Conservation (phyloP, 1,140 invertebrate genomes). For the Tetragnatha versicolor region DNA sequence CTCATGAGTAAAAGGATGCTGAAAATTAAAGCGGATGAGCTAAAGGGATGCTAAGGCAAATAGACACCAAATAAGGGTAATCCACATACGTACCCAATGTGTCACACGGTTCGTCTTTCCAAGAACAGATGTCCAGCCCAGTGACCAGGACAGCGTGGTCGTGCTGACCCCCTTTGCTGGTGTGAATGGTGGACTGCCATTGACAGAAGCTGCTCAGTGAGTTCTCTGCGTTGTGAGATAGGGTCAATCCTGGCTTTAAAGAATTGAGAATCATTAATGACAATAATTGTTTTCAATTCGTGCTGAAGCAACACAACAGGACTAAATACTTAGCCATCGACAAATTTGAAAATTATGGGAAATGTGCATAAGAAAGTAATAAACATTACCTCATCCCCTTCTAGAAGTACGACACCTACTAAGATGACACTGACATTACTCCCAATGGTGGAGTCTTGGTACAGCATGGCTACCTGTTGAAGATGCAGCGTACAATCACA, state of each 20-base stretch:
- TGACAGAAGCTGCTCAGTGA: conserved; percentile 52
- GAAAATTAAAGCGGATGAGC: neutral
- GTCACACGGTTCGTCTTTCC: conserved; percentile 56
- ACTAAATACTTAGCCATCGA: no score
- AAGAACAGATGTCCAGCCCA: conserved; percentile 53
- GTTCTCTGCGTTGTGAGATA: conserved; percentile 57
- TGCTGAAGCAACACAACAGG: no score
- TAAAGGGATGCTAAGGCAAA: neutral
- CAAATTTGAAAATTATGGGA: no score
- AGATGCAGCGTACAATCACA: no score
- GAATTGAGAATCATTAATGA: no score
- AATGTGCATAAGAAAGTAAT: neutral
- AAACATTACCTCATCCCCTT: conserved; percentile 67
- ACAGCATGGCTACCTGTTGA: conserved; percentile 88
- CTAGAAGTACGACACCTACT: conserved; percentile 79
- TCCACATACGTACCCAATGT: conserved; percentile 51
- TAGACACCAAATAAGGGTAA: no score
- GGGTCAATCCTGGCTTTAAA: conserved; percentile 61
- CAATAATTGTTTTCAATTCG: no score
- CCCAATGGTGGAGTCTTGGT: conserved; percentile 85
- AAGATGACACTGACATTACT: conserved; percentile 88
- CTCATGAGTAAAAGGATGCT: no score
- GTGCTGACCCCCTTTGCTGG: conserved; percentile 40
- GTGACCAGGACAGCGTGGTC: conserved; percentile 56
- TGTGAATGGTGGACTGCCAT: conserved; percentile 54